These are phyloP conservation scores for Bambusicola thoracicus DNA, from an alignment of 2,113 vertebrate species.

Conservation along the genomic window DNA sequence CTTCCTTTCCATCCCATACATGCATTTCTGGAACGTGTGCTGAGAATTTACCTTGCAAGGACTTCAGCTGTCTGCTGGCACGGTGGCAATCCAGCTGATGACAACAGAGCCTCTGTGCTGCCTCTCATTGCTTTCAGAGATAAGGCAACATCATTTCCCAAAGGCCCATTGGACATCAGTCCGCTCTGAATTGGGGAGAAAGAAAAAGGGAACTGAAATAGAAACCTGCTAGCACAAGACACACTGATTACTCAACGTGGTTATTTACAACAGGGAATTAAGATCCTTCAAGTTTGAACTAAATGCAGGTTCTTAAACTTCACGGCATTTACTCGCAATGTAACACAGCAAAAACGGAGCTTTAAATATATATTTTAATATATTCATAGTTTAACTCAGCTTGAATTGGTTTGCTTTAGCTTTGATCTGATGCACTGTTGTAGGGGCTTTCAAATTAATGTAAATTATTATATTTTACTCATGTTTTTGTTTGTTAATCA, in stretches of 20 bases:
- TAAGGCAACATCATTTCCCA: conserved; percentile 74
- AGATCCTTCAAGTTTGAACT: background rate
- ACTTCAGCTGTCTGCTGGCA: conserved; percentile 75
- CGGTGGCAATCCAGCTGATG: conserved; percentile 60
- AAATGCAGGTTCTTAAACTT: background rate
- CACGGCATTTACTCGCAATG: background rate
- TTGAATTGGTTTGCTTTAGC: background rate
- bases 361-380: background rate
- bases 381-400: background rate
- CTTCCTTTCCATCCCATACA: background rate
- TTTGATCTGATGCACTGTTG: background rate
- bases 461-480: background rate
- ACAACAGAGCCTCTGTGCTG: conserved; percentile 46
- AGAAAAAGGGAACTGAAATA: background rate
- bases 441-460: background rate
- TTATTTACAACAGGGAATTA: background rate
- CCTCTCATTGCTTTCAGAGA: conserved; percentile 70
- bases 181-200: conserved; percentile 75
- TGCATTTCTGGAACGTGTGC: background rate
- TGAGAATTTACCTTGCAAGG: conserved; percentile 79
- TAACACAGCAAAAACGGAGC: background rate
- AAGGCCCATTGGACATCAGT: conserved; percentile 83
- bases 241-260: background rate
- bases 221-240: background rate
- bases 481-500: background rate